Evolutionary conservation across 2,797 vertebrate species (phyloP), one percentile per base, ranked within the genome.

Genomic region (Nasua narica): DNA sequence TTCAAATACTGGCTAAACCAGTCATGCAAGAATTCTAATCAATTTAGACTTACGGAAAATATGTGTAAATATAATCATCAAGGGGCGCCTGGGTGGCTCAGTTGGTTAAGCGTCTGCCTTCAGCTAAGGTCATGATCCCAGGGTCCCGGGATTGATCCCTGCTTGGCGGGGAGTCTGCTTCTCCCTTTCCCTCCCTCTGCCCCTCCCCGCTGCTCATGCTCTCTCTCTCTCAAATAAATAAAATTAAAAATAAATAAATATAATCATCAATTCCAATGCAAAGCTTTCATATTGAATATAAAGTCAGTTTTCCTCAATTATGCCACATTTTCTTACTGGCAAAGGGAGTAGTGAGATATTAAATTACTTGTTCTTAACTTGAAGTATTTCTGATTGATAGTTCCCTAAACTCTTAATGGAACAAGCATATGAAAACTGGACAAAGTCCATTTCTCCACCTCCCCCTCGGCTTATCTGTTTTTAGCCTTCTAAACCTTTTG

Each of bases 281-380:
- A 72, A 91, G 43, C 21, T 78, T 96, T 92, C 37, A 60, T 43
- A 91, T 5, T 74, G 37, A 94, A 35, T 83, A 88, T 83, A 70
- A 96, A 91, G 82, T 94, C 12, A 81, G 18, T 86, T 94, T 93
- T 92, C 35, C 50, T 82, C 78, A 93, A 58, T 40, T 78, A 89
- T 18, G 27, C 67, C 82, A 86, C 21, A 91, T 89, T 91, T 90
- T 94, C 43, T 87, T 52, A 78, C 60, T 77, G 32, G n/a, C 21
- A 82, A 94, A 96, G 35, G 1, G 12, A 72, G n/a, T 54, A 77
- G 37, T 62, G n/a, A 87, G 79, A 87, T 37, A 11, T 65, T 43
- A 50, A 90, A 54, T 29, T 48, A 79, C 40, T 90, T 93, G 43
- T 84, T 70, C 15, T 77, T 77, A 52, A 77, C 67, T 78, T 78